These are phyloP conservation scores for Tricholauxania praeusta DNA, from an alignment of 2,888 invertebrate species.

Conservation along the genomic window DNA sequence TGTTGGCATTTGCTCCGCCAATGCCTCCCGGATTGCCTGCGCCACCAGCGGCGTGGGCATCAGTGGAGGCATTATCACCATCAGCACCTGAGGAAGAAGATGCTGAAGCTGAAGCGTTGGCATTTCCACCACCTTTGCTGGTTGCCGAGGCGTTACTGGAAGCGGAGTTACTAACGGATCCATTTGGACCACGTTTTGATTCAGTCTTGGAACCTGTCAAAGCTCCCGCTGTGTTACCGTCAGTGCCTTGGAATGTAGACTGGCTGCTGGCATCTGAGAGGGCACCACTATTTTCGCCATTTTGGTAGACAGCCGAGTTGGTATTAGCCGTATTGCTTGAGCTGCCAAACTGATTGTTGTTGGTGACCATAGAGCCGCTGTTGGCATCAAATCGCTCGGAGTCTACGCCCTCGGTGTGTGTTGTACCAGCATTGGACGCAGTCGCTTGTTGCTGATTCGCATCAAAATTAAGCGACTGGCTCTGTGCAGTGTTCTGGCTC, in stretches of 20 bases:
- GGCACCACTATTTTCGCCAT: slow-evolving; percentile 52
- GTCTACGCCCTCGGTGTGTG: slow-evolving; percentile 48
- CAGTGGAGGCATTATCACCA: slow-evolving; percentile 36
- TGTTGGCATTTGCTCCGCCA: slow-evolving; percentile 46
- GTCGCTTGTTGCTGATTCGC: slow-evolving; percentile 58
- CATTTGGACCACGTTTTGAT: slow-evolving; percentile 55
- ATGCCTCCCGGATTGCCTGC: slow-evolving; percentile 44
- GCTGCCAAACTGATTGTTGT: slow-evolving; percentile 56
- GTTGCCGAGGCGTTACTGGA: slow-evolving; percentile 58
- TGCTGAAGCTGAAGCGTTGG: slow-evolving; percentile 54
- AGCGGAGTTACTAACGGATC: slow-evolving; percentile 57
- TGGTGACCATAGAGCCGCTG: slow-evolving; percentile 58
- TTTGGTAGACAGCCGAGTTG: slow-evolving; percentile 53
- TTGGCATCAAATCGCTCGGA: slow-evolving; percentile 54
- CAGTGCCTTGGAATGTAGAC: slow-evolving; percentile 57
- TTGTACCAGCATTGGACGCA: slow-evolving; percentile 62
- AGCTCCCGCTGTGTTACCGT: slow-evolving; percentile 55
- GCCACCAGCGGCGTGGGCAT: slow-evolving; percentile 40
- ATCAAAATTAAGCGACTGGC: slow-evolving; percentile 62
- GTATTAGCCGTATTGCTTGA: slow-evolving; percentile 61
- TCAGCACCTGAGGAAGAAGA: slow-evolving; percentile 47
- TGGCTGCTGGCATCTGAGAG: slow-evolving; percentile 61
- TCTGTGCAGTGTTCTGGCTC: slow-evolving; percentile 59
- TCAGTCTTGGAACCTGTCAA: slow-evolving; percentile 56
- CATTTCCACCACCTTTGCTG: slow-evolving; percentile 53